Percentiles rank a stretch among this genome's conserved stretches.
These are phyloP conservation scores for Amphimedon queenslandica DNA, from an alignment of 37 sponge, comb jelly and placozoan species.

Conservation along the genomic window DNA sequence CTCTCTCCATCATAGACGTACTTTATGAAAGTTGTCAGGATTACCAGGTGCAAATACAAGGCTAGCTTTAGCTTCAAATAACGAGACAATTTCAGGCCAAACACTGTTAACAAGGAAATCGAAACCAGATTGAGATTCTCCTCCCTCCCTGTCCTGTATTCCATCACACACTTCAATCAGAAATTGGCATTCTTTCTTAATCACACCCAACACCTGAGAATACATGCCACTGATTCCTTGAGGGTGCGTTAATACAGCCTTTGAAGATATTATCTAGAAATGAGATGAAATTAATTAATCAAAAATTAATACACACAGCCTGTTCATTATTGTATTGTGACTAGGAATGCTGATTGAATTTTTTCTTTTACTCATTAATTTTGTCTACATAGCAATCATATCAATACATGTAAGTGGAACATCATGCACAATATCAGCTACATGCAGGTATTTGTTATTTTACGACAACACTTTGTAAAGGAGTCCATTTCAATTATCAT, in stretches of 20 bases:
- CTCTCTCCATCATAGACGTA: no score
- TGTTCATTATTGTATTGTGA: no score
- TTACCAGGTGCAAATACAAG: conserved; percentile 88
- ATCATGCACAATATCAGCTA: no score
- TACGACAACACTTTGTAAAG: no score
- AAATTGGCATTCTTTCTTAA: conserved; percentile 55
- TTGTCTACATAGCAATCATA: no score
- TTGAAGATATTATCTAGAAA: conserved; percentile 37
- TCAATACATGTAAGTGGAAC: no score
- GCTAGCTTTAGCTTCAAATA: conserved; percentile 45
- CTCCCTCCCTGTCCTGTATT: neutral
- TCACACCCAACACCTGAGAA: conserved; percentile 45
- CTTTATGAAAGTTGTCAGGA: conserved; percentile 84
- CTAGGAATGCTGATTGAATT: no score
- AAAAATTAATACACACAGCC: no score
- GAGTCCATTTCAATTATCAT: no score
- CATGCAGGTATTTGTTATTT: no score
- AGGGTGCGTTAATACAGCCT: conserved; percentile 31
- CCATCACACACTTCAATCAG: conserved; percentile 52
- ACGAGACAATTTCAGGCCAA: conserved; percentile 79
- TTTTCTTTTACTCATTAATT: no score
- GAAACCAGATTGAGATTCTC: conserved; percentile 47
- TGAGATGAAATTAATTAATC: no score
- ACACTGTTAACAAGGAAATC: conserved; percentile 90
- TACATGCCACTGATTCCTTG: conserved; percentile 75